Percentiles rank a stretch among this genome's conserved stretches.
Evolutionary conservation across 2,888 invertebrate species (phyloP).

Genomic region (Eutolmus rufibarbis): DNA sequence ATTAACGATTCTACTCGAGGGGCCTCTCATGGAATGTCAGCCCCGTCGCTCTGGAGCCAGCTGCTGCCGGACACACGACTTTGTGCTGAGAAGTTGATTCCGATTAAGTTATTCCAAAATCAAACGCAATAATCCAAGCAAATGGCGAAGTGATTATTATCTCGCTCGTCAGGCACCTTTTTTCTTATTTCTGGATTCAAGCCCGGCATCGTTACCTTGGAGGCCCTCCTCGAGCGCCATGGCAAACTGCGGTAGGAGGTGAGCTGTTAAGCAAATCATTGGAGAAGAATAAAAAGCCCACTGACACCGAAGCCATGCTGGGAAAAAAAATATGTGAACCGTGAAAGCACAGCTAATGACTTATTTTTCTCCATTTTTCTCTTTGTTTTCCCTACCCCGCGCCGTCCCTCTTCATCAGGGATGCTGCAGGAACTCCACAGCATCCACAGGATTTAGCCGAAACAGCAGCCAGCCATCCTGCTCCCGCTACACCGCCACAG

Average conservation of each 20-base stretch:
- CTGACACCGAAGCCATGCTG: conserved; percentile 23
- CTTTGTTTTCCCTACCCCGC: background rate
- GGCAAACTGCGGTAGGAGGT: conserved; percentile 25
- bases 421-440: background rate
- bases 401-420: background rate
- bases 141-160: conserved; percentile 35
- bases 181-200: background rate
- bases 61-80: conserved; percentile 5
- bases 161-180: background rate
- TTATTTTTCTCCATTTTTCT: conserved; percentile 27
- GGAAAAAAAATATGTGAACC: conserved; percentile 29
- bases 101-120: conserved; percentile 32
- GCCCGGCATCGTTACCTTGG: conserved; percentile 32
- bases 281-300: conserved; percentile 12
- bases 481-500: background rate
- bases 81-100: conserved; percentile 13
- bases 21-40: background rate
- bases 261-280: conserved; percentile 6
- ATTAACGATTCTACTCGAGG: conserved; percentile 18
- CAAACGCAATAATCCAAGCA: conserved; percentile 24
- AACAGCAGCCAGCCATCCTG: background rate
- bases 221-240: conserved; percentile 28
- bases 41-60: conserved; percentile 9
- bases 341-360: conserved; percentile 27
- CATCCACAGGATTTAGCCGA: background rate